Evolutionary conservation across 2,113 vertebrate species (phyloP), one percentile per base, ranked within the genome.

Genomic region (Myiopsitta monachus): DNA sequence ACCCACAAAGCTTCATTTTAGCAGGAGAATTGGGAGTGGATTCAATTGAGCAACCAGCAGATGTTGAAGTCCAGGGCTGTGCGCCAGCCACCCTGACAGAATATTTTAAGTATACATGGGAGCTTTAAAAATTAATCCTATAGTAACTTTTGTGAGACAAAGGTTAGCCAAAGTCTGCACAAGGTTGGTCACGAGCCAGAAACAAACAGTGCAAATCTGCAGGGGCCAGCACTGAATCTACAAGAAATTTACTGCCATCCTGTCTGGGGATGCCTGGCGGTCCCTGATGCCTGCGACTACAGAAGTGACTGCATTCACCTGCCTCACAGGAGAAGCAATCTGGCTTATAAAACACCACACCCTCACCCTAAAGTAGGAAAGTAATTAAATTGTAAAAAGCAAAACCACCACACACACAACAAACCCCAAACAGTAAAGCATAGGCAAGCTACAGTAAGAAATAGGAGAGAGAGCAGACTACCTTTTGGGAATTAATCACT

Each of bases 401-500:
- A 15, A 92, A 94, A 52, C 26, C 52, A 92, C 30, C 22, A 69
- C 15, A 43, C 5, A 49, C 18, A 33, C 21, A 28, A 14, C 55
- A 83, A 57, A 31, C 4, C 33, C 62, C 54, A 61, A 52, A 74
- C 15, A 91, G 64, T 52, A 84, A 95, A 94, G 76, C 31, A 88
- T 1, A 95, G 33, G 72, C n/a, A 92, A 88, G 59, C 52, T 87
- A 84, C 54, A 89, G 52, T 28, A 84, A 93, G 74, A 97, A 95
- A 91, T 30, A 93, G 83, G 91, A 95, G 76, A 91, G 76, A 95
- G 83, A 93, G 87, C 52, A 82, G 57, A 84, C 94, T 96, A 96
- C 94, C 92, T 97, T 91, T 86, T 79, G 67, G 77, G 69, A 87
- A 96, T 92, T 94, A 95, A 95, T 90, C 86, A 89, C 91, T 97